phyloP scores from a whole-genome alignment of 2,113 vertebrate genomes.

The Catharus bicknelli region DNA sequence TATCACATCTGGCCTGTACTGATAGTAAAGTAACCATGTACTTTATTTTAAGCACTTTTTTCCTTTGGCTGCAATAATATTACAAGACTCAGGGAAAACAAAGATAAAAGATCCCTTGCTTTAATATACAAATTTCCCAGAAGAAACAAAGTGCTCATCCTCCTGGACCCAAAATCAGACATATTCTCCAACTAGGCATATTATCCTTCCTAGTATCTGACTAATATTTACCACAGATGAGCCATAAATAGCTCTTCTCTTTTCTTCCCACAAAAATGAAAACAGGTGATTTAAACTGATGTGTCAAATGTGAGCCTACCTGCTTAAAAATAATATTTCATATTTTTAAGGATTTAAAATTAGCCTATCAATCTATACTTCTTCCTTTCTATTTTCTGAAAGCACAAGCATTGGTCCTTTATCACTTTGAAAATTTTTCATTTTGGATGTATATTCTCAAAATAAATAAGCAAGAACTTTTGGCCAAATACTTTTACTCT shows the following conservation, averaged over 20 bases:
- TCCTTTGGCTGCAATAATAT: background rate
- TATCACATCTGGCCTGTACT: background rate
- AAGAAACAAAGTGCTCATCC: background rate
- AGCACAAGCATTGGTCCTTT: background rate
- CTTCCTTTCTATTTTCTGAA: background rate
- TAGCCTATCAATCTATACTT: background rate
- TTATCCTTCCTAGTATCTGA: background rate
- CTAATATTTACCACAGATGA: background rate
- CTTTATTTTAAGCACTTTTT: background rate
- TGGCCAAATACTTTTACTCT: slow-evolving; percentile 25
- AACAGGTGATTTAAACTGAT: background rate
- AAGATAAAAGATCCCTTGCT: accelerated
- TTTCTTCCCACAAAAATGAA: background rate
- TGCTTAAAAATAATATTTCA: background rate
- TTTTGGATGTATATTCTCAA: slow-evolving; percentile 31
- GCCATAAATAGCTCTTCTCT: background rate
- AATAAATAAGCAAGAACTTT: slow-evolving; percentile 33
- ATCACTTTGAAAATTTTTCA: slow-evolving; percentile 33
- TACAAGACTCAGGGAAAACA: background rate
- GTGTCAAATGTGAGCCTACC: background rate
- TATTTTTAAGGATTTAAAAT: background rate
- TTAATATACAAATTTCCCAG: background rate
- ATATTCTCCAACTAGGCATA: background rate
- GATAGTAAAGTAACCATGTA: background rate
- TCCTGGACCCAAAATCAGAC: background rate